phyloP scores from a whole-genome alignment of 1,140 invertebrate species.

The Anoplophora glabripennis region DNA sequence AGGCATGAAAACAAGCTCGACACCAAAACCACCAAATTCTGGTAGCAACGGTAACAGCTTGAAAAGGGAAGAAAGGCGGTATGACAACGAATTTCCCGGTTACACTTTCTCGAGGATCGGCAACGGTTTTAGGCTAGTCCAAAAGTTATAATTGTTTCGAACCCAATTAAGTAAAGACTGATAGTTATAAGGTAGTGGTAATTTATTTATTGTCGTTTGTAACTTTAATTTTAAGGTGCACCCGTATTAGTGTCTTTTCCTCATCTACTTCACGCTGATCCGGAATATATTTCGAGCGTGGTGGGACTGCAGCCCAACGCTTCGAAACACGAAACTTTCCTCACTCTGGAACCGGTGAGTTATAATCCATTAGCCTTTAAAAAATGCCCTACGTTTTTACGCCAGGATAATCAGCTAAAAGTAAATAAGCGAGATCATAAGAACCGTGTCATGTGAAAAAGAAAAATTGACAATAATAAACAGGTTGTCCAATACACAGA shows the following conservation, averaged over 20 bases:
- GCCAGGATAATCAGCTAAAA: too few relatives aligned
- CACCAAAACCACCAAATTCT: too few relatives aligned
- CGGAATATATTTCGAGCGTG: conserved; percentile 29
- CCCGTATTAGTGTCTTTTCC: conserved; percentile 41
- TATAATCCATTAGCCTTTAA: too few relatives aligned
- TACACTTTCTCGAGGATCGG: conserved; percentile 18
- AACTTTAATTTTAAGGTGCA: conserved; percentile 36
- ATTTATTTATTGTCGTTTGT: background rate
- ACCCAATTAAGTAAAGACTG: background rate
- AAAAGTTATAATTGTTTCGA: background rate
- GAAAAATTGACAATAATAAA: too few relatives aligned
- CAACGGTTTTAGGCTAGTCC: conserved; percentile 21
- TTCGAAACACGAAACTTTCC: conserved; percentile 31
- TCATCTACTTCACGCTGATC: conserved; percentile 39
- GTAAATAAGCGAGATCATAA: too few relatives aligned
- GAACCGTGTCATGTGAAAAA: too few relatives aligned
- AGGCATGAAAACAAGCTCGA: too few relatives aligned
- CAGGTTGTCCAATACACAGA: too few relatives aligned
- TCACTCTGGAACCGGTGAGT: conserved; percentile 41
- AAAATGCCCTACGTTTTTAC: too few relatives aligned
- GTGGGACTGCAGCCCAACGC: conserved; percentile 29
- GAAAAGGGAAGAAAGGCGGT: background rate
- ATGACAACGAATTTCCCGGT: conserved; percentile 1
- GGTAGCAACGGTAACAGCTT: too few relatives aligned
- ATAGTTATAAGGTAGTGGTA: background rate